These are phyloP conservation scores for Candoia aspera DNA, from an alignment of 2,113 vertebrate genomes.

Conservation along the genomic window DNA sequence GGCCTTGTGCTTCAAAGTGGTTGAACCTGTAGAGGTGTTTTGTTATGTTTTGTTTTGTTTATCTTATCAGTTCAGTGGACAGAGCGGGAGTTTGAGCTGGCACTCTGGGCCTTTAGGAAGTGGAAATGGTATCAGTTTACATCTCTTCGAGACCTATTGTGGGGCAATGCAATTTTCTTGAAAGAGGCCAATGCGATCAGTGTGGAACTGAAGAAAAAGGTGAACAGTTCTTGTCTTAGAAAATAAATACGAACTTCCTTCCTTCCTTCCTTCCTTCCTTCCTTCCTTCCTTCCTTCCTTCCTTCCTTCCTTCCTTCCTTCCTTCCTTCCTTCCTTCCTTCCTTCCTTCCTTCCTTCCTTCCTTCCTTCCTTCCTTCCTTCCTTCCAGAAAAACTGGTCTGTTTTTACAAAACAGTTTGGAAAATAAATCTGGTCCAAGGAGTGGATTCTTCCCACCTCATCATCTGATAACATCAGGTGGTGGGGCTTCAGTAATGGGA, in stretches of 20 bases:
- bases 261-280: neutral
- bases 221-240: slow-evolving; percentile 42
- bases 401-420: neutral
- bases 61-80: slow-evolving; percentile 88
- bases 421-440: neutral
- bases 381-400: no score
- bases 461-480: neutral
- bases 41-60: neutral
- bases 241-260: neutral
- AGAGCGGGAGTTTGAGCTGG: slow-evolving; percentile 87
- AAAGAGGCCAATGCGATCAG: slow-evolving; percentile 99
- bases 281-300: neutral
- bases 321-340: neutral
- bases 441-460: neutral
- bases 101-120: slow-evolving; percentile 93
- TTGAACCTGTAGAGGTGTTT: slow-evolving; percentile 13
- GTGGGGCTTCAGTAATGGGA: neutral
- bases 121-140: slow-evolving; percentile 99
- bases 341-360: neutral
- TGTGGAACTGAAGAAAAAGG: slow-evolving; percentile 98
- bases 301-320: neutral
- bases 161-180: slow-evolving; percentile 96
- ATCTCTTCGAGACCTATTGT: slow-evolving; percentile 91
- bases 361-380: neutral
- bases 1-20: neutral